A percentile compares a stretch with the other conserved stretches of the same genome.
Conservation (phyloP, 1,140 invertebrate species). For the Cherax destructor region DNA sequence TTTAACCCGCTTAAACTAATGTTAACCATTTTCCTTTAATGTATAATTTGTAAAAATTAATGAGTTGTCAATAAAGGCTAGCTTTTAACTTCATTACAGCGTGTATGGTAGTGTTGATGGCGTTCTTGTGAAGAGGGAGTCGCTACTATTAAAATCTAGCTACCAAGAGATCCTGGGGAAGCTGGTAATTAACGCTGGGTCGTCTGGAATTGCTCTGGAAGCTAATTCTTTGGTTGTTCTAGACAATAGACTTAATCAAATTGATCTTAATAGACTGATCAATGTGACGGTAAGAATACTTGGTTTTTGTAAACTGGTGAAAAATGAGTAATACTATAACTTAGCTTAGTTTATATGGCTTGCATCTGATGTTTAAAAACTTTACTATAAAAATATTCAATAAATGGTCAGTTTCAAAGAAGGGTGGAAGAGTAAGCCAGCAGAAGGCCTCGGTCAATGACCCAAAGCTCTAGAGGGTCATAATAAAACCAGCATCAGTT, state of each 20-base stretch:
- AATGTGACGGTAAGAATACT: conserved; percentile 9
- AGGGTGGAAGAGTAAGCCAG: too few relatives aligned
- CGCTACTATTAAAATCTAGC: neutral
- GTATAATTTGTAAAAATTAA: neutral
- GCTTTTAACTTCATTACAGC: neutral
- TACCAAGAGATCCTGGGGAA: conserved; percentile 14
- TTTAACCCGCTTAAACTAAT: too few relatives aligned
- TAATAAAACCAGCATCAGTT: too few relatives aligned
- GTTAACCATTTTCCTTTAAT: too few relatives aligned
- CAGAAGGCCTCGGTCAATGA: too few relatives aligned
- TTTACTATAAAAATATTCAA: too few relatives aligned
- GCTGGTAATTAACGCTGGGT: neutral
- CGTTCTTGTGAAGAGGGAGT: neutral
- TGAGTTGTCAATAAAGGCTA: neutral
- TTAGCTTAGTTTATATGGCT: too few relatives aligned
- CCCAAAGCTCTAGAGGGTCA: too few relatives aligned
- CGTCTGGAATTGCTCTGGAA: neutral
- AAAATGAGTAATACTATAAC: too few relatives aligned
- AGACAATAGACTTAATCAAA: conserved; percentile 22
- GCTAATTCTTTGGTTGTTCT: neutral
- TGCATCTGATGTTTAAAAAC: too few relatives aligned
- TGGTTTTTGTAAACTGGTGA: too few relatives aligned
- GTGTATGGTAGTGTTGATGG: conserved; percentile 36
- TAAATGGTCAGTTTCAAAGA: too few relatives aligned
- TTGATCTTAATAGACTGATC: neutral